These are phyloP conservation scores for Microcebus tavaratra DNA, from an alignment of 2,113 vertebrate species.

Conservation along the genomic window DNA sequence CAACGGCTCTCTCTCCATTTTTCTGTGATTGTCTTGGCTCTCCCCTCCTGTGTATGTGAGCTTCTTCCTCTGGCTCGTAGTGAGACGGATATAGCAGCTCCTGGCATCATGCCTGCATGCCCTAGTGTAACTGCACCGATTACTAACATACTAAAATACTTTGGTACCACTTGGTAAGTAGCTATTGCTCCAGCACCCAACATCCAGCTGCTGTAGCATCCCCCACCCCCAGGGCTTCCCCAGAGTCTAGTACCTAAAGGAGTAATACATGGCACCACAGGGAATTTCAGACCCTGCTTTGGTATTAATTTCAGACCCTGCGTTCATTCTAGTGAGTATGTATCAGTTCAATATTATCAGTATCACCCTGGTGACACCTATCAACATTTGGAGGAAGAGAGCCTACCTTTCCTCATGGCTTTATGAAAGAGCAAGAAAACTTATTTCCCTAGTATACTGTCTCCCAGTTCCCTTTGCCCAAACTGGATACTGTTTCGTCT, in stretches of 20 bases:
- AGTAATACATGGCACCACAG: background rate
- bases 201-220: background rate
- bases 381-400: background rate
- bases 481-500: background rate
- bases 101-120: background rate
- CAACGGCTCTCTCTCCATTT: background rate
- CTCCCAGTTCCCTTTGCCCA: background rate
- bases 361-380: background rate
- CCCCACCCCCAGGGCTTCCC: background rate
- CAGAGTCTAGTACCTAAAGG: background rate
- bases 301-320: too few relatives aligned
- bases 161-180: background rate
- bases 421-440: background rate
- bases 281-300: background rate
- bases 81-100: background rate
- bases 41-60: background rate
- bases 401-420: background rate
- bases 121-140: background rate
- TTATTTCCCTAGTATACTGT: background rate
- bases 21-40: background rate
- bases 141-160: background rate
- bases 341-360: background rate
- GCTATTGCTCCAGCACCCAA: background rate
- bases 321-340: background rate
- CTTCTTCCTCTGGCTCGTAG: background rate